Conservation (phyloP, 2,888 invertebrate genomes). For the Torymus auratus region DNA sequence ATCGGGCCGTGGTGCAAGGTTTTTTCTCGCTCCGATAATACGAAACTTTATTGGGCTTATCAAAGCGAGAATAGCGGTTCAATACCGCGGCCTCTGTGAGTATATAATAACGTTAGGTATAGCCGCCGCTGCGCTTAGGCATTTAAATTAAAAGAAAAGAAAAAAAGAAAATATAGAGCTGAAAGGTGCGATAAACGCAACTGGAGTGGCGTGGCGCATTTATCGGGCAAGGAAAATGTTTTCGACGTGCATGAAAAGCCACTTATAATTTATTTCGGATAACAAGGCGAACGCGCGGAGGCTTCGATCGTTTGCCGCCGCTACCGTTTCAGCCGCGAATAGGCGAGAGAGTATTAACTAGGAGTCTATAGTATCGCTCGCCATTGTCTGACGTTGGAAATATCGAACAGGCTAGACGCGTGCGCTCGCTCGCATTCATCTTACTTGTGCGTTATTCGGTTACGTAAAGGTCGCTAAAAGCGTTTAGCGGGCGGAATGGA, state of each 20-base stretch:
- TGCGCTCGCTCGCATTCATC: constrained; percentile 27
- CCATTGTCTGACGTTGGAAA: constrained; percentile 37
- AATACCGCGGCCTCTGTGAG: no score
- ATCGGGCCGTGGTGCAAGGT: no score
- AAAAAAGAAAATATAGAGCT: neutral
- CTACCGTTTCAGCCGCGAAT: no score
- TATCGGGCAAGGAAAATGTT: neutral
- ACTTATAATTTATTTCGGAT: constrained; percentile 46
- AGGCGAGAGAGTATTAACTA: constrained; percentile 26
- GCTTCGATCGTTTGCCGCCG: constrained; percentile 18
- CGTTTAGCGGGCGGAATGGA: constrained; percentile 23
- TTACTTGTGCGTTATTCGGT: constrained; percentile 33
- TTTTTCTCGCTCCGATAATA: no score
- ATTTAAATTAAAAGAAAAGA: neutral
- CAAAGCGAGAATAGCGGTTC: no score
- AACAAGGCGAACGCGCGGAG: constrained; percentile 27
- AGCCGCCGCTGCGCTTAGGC: no score
- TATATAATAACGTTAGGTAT: no score
- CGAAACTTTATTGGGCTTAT: no score
- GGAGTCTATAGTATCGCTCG: constrained; percentile 33
- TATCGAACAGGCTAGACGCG: constrained; percentile 37
- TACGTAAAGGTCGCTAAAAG: constrained; percentile 45
- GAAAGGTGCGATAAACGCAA: no score
- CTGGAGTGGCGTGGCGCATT: no score
- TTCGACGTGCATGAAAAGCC: neutral